Evolutionary conservation across 2,888 invertebrate species (phyloP), one percentile per base, ranked within the genome.

Genomic region (Ischnus inquisitorius): DNA sequence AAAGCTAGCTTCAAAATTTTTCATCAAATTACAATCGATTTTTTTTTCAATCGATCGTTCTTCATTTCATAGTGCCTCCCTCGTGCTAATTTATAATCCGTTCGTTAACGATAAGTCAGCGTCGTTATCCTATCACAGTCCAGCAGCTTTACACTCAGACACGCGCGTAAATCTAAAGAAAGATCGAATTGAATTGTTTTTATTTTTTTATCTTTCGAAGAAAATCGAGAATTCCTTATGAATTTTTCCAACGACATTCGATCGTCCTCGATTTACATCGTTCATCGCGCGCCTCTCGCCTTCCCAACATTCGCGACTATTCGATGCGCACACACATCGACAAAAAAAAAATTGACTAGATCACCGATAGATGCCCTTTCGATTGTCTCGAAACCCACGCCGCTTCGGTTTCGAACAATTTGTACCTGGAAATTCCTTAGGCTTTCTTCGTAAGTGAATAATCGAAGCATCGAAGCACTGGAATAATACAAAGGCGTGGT

Each of bases 61-160:
- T 8, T 60, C 28, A 67, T 57, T 54, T 51, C 48, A 67, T 72
- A 51, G 57, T 46, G 62, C 67, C 51, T 43, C 22, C 16, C n/a
- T 22, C 72, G 60, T 67, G 65, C 60, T 79, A 60, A 48, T 68
- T 62, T 62, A 22, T 67, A 64, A 65, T 75, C 25, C 43, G 41
- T 64, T 79, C 51, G 25, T 76, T 76, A 16, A 80, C 80, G 62
- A 68, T 51, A 54, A 62, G 62, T 46, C 68, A 77, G 71, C 48
- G 67, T 64, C 74, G 54, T 10, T 74, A 69, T 74, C 54, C 51
- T 80, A 84, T 84, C 83, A 84, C 83, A 84, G 83, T 84, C 80
- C 80, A 84, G 72, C 54, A 74, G 46, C 76, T 83, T 77, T 64
- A 41, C 19, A 57, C 43, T 51, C 39, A 5, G 39, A 14, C 60